Percentiles rank a stretch among this genome's conserved stretches.
Evolutionary conservation across 2,797 vertebrate genomes (phyloP).

Genomic region (Pygocentrus nattereri): DNA sequence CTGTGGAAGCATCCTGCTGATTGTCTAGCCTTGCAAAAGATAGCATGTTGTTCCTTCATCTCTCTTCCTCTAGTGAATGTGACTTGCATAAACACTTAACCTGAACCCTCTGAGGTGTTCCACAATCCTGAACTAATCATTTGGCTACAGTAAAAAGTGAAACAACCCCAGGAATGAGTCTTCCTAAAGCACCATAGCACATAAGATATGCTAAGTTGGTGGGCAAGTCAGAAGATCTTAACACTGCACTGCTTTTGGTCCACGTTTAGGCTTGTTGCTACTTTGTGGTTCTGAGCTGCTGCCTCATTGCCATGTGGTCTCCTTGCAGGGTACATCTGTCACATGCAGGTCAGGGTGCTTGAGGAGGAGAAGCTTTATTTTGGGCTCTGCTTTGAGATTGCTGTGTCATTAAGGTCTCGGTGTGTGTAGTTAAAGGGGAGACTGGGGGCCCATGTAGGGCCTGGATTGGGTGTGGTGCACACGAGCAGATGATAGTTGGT

Average conservation of each 20-base stretch:
- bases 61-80: constrained; percentile 13
- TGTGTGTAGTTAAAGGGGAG: constrained; percentile 56
- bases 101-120: constrained; percentile 7
- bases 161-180: no score
- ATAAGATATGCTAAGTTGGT: neutral
- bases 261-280: neutral
- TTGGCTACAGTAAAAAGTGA: constrained; percentile 22
- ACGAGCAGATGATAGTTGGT: constrained; percentile 37
- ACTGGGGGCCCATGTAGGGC: constrained; percentile 15
- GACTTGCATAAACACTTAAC: neutral
- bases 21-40: constrained; percentile 32
- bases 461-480: constrained; percentile 37
- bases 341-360: constrained; percentile 38
- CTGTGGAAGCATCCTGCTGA: constrained; percentile 37
- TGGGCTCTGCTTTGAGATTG: constrained; percentile 48
- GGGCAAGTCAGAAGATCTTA: neutral
- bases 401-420: constrained; percentile 61
- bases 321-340: constrained; percentile 10
- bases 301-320: neutral
- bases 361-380: constrained; percentile 52
- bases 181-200: neutral
- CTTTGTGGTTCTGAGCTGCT: constrained; percentile 6
- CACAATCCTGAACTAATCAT: constrained; percentile 35
- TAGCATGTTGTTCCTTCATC: constrained; percentile 17
- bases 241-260: neutral